Percentiles rank a stretch among this genome's conserved stretches.
Conservation (phyloP, 2,888 invertebrate genomes). For the Camponotus fellah region DNA sequence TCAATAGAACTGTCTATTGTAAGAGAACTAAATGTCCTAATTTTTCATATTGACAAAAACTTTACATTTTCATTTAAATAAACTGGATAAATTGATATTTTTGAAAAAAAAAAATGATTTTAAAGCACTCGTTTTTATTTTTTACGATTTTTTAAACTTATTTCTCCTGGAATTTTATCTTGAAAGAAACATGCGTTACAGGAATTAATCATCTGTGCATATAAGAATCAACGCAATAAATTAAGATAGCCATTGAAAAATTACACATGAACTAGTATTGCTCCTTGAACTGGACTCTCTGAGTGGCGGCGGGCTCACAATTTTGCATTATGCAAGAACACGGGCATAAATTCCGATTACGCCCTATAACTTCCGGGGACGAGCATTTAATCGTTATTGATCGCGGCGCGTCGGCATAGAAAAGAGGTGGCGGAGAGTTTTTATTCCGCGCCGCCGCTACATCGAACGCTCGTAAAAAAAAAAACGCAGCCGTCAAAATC, state of each 20-base stretch:
- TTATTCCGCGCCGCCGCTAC: constrained; percentile 16
- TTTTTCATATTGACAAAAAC: not conserved
- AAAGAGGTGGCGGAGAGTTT: constrained; percentile 39
- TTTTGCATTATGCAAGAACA: constrained; percentile 41
- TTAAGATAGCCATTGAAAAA: not conserved
- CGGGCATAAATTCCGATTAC: constrained; percentile 55
- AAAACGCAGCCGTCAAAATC: constrained; percentile 27
- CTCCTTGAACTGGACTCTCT: not conserved
- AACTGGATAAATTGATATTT: too few species aligned
- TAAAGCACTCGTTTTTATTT: too few species aligned
- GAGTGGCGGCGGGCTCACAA: not conserved
- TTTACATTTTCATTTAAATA: not conserved
- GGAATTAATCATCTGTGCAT: not conserved
- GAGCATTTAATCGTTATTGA: constrained; percentile 55
- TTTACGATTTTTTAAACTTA: too few species aligned
- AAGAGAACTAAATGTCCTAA: too few species aligned
- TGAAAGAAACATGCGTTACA: not conserved
- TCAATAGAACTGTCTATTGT: too few species aligned
- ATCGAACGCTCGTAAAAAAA: constrained; percentile 30
- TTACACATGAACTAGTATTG: not conserved
- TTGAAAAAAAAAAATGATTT: too few species aligned
- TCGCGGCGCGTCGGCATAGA: constrained; percentile 34
- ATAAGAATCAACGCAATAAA: not conserved
- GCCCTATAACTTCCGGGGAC: constrained; percentile 32
- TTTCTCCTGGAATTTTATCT: not conserved